These are phyloP conservation scores for Oligia fasciuncula DNA, from an alignment of 2,888 invertebrate genomes.

Conservation along the genomic window DNA sequence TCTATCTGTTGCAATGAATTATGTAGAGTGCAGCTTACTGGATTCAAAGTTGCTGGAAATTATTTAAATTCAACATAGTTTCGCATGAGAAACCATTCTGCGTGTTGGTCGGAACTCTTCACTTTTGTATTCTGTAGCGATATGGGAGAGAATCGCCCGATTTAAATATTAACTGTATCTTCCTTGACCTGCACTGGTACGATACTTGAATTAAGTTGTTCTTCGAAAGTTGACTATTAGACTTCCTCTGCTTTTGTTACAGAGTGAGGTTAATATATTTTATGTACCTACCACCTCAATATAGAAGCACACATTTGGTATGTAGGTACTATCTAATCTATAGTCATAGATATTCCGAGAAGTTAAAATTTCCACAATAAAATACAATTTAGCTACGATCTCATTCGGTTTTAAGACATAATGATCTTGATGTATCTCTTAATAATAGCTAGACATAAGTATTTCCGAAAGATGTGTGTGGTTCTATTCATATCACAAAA, in stretches of 20 bases:
- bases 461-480: conserved; percentile 32
- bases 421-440: conserved; percentile 49
- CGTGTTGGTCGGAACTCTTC: conserved; percentile 66
- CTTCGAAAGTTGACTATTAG: conserved; percentile 57
- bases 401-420: conserved; percentile 16
- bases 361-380: conserved; percentile 18
- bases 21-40: conserved; percentile 52
- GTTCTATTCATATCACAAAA: conserved; percentile 53
- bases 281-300: conserved; percentile 7
- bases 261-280: conserved; percentile 68
- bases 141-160: conserved; percentile 71
- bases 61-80: conserved; percentile 66
- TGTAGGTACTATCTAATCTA: conserved; percentile 13
- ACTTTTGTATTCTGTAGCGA: conserved; percentile 75
- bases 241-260: conserved; percentile 69
- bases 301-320: conserved; percentile 24
- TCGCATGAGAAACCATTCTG: conserved; percentile 54
- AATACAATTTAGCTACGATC: conserved; percentile 13
- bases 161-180: conserved; percentile 82
- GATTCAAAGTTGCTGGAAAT: conserved; percentile 52
- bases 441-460: conserved; percentile 30
- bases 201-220: conserved; percentile 77
- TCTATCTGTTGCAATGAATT: conserved; percentile 54
- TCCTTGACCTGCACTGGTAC: conserved; percentile 73
- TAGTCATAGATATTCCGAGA: conserved; percentile 24